Evolutionary conservation across 2,797 vertebrate genomes (phyloP), one percentile per base, ranked within the genome.

Genomic region (Sphenopsis melanotis): DNA sequence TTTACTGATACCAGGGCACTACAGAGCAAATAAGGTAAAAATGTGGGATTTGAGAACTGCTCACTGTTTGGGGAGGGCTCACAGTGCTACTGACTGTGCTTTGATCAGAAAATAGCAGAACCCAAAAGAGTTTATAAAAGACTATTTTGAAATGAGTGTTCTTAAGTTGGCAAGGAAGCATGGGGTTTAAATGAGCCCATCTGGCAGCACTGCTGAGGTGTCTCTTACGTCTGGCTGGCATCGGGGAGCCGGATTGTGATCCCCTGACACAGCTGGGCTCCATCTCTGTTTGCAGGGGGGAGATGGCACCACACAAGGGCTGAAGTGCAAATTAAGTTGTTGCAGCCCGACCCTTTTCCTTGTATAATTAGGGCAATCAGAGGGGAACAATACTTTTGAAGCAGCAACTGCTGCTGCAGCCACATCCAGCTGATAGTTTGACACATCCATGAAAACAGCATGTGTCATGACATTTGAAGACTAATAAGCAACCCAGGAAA

Each of bases 401-500:
- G 84, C 56, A 50, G 65, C 55, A 59, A 75, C 30, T 84, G 79
- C 82, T 89, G 88, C 71, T 89, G 34, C 57, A 87, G 74, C 16
- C 37, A 36, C 78, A 30, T 92, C 57, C 78, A 95, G 77, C 49
- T 83, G 61, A 37, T 47, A 68, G 42, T 69, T 93, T 75, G 83
- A 30, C 72, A 24, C 61, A 60, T 78, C 83, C 41, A 55, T 34
- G 59, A 92, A 96, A 96, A 94, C 86, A 90, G 81, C 30, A 1
- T 34, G 82, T 17, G 57, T 34, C 5, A 0, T 88, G 75, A 89
- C 83, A 84, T 89, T 83, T 86, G 76, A 56, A 79, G 83, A n/a
- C 15, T 79, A 89, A 82, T 76, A 79, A 77, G 37, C 55, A 70
- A 42, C 44, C 34, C 56, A 21, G 81, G 66, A 60, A 94, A 46